phyloP scores from a whole-genome alignment of 2,113 vertebrate genomes.

The Connochaetes taurinus region DNA sequence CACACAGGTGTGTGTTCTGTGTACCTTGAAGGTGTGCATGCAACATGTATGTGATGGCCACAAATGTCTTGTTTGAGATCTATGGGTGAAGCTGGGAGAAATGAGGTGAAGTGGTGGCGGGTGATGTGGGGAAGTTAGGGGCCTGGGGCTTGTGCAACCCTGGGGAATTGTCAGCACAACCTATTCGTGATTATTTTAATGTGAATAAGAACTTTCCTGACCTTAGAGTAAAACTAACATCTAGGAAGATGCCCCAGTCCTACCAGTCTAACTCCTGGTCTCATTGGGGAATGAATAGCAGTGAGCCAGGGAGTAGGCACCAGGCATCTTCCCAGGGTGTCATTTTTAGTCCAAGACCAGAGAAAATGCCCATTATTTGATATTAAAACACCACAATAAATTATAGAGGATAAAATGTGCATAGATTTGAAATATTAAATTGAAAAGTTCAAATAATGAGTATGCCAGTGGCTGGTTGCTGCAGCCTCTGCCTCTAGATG shows the following conservation, averaged over 20 bases:
- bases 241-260: neutral
- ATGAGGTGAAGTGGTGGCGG: neutral
- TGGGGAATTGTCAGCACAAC: no score
- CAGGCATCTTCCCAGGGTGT: neutral
- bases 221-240: neutral
- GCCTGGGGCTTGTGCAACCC: fast-evolving
- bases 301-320: neutral
- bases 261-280: no score
- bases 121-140: neutral
- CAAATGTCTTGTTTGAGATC: neutral
- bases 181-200: neutral
- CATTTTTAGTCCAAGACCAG: neutral
- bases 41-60: neutral
- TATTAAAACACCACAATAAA: neutral
- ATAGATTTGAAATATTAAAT: neutral
- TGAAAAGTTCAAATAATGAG: neutral
- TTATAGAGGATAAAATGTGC: neutral
- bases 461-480: neutral
- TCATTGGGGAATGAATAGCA: no score
- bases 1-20: neutral
- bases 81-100: neutral
- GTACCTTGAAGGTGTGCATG: neutral
- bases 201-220: neutral
- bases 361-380: neutral
- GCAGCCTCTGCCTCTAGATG: neutral